Percentiles rank a stretch among this genome's conserved stretches.
Conservation (phyloP, 2,797 vertebrate species). For the Nannoperca australis region DNA sequence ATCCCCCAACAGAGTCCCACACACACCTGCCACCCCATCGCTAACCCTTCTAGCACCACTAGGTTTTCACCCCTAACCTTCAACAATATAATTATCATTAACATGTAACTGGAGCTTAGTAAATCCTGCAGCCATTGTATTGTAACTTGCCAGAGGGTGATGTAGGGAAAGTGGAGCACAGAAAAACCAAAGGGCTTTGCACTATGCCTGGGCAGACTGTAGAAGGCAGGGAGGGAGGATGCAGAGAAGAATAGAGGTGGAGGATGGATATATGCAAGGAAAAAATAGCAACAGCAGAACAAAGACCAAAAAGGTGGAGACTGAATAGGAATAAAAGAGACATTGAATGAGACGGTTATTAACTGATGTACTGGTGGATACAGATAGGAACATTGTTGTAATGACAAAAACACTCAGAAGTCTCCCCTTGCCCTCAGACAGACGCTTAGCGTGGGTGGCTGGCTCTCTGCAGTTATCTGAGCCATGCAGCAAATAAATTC, state of each 20-base stretch:
- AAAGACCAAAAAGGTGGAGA: neutral
- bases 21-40: constrained; percentile 6
- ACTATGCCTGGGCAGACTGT: constrained; percentile 16
- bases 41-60: neutral
- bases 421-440: constrained; percentile 64
- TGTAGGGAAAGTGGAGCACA: constrained; percentile 61
- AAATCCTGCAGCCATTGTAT: constrained; percentile 37
- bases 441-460: constrained; percentile 68
- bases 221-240: constrained; percentile 25
- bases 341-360: constrained; percentile 30
- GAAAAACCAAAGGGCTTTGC: constrained; percentile 52
- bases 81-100: constrained; percentile 57
- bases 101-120: constrained; percentile 62
- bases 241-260: constrained; percentile 13
- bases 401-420: constrained; percentile 61
- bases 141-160: constrained; percentile 39
- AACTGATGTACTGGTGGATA: constrained; percentile 35
- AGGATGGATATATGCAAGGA: neutral
- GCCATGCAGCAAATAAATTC: constrained; percentile 78
- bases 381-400: constrained; percentile 44
- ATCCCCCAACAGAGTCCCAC: neutral
- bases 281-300: neutral
- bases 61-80: constrained; percentile 48
- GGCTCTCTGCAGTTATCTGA: constrained; percentile 72
- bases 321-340: constrained; percentile 27